Conservation (phyloP, 2,888 invertebrate genomes). For the Campopleginae sp. region DNA sequence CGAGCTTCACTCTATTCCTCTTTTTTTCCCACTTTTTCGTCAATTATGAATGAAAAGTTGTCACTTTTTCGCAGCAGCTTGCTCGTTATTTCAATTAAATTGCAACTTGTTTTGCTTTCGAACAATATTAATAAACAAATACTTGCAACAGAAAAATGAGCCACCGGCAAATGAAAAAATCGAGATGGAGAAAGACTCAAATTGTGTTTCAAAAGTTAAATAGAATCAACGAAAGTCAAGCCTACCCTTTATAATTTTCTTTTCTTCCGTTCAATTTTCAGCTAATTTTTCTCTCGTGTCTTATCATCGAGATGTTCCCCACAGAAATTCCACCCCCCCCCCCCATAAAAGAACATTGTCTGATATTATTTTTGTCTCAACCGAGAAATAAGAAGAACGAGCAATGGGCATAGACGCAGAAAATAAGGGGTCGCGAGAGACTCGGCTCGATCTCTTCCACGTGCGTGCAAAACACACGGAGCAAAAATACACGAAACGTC, state of each 20-base stretch:
- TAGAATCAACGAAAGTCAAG: no score
- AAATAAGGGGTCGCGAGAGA: constrained; percentile 28
- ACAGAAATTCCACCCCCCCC: neutral
- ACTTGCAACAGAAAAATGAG: neutral
- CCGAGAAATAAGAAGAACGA: constrained; percentile 7
- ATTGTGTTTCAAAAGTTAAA: neutral
- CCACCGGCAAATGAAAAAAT: neutral
- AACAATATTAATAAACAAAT: neutral
- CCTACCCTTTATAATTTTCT: neutral
- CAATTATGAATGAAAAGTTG: neutral
- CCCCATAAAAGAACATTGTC: constrained; percentile 23
- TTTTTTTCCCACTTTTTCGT: neutral
- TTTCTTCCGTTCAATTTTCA: neutral
- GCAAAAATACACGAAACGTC: constrained; percentile 46
- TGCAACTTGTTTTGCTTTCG: neutral
- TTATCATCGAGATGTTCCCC: constrained; percentile 10
- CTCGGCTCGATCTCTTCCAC: constrained; percentile 37
- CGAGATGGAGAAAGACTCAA: neutral
- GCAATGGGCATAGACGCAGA: constrained; percentile 15
- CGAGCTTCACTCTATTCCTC: neutral
- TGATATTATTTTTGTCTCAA: constrained; percentile 46
- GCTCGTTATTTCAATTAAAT: neutral
- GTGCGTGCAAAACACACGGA: constrained; percentile 22
- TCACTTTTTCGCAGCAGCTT: neutral
- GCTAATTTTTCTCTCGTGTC: neutral